Base-by-base conservation (phyloP, 2,888 invertebrate species). In the Morpho helenor region DNA sequence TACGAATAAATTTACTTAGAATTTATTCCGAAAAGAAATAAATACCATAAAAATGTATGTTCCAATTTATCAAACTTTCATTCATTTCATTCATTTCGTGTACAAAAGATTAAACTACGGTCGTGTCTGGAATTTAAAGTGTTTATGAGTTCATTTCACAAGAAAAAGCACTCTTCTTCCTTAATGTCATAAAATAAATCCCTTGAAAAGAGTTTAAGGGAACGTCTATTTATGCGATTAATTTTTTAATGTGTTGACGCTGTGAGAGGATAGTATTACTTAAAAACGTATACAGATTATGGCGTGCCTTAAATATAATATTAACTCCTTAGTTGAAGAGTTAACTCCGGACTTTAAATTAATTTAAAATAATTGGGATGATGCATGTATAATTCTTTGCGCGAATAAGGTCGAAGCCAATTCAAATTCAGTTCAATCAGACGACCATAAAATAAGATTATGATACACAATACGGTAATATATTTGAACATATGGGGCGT, bases 151-250 rank as follows among this genome's bases (percentile, higher is more conserved):
- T 31, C 31, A 31, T 31, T 31, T 31, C 31, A 66, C 61, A 62
- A 62, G 59, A 54, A 64, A 66, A 64, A 49, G 54, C 62, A 60
- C 59, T 64, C 56, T 49, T 58, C 16, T 22, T 47, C 61, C 57
- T 59, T 61, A 55, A 52, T 47, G 45, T 52, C 47, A 31, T 52
- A 57, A 49, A 60, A 51, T 52, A 61, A 61, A 52, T 47, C 52
- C 8, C 43, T 51, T 49, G 31, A 59, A 59, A 44, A 10, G 16
- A 22, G 9, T 43, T 56, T 47, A 54, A 56, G 51, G 49, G 44
- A 42, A 48, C 54, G 57, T 54, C 60, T 60, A 63, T 16, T 54
- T 55, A 52, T 50, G 45, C 48, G 43, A 31, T 59, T 60, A 52
- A 49, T 54, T 60, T 61, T 54, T 58, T 63, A 60, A 63, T 63